Base-by-base conservation (phyloP, 2,113 vertebrate species). In the Alexandromys fortis region DNA sequence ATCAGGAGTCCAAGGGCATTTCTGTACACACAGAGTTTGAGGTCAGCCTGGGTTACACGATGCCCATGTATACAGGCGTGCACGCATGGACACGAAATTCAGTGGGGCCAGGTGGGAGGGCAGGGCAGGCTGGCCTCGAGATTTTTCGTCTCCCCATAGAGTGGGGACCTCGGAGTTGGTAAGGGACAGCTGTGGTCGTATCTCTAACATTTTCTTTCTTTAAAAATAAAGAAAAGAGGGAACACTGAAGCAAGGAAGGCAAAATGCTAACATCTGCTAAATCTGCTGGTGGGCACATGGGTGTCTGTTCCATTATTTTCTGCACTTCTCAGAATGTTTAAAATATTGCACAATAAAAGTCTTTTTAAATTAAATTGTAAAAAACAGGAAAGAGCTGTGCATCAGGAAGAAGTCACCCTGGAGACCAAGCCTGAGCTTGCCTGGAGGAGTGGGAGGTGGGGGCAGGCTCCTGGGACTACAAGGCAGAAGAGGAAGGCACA, bases 181-280 rank as follows among this genome's bases (percentile, higher is more conserved):
- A 30, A 77, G 55, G 91, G 47, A 61, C 22, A 70, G 78, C 75
- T 94, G 38, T 63, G n/a, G 86, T 7, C 76, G 16, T 58, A 22
- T 79, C 28, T 2, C 35, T 92, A 79, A 97, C 47, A 67, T 88
- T 94, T 96, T 67, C 86, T 86, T 95, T 92, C 47, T 81, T 95
- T 70, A 81, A 95, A 94, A 97, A 90, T 68, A 75, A 77, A 94
- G 76, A 86, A 65, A 83, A 70, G 35, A 92, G 49, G 63, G 58
- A 95, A 91, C 79, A 47, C n/a, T 77, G 95, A 96, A 89, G 86
- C 72, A 96, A 94, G 72, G 24, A 47, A 12, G 75, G 96, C 83
- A 86, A 95, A 95, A 95, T 94, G 96, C 83, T 93, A 97, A 96
- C 95, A 96, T 96, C 97, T 97, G 96, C 81, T 89, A 75, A 76